phyloP scores from a whole-genome alignment of 2,888 invertebrate genomes.

The Drosophila austrosaltans region DNA sequence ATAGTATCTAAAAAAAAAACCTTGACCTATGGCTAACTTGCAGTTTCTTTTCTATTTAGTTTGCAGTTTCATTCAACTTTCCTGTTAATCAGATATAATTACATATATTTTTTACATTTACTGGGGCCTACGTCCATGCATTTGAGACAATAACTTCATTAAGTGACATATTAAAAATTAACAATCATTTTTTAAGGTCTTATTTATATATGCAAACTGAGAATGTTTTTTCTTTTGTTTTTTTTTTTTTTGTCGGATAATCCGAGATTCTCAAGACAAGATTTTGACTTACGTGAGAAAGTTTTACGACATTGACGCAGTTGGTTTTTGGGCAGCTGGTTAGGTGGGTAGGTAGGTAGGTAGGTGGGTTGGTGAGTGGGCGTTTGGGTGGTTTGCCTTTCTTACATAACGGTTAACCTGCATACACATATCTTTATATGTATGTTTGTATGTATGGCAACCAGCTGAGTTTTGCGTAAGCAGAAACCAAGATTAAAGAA shows the following conservation, averaged over 20 bases:
- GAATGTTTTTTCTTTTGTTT: background rate
- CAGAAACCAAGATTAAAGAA: conserved; percentile 28
- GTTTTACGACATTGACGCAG: conserved; percentile 71
- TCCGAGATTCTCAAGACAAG: conserved; percentile 31
- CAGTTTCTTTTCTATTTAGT: too few relatives aligned
- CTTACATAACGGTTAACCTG: conserved; percentile 51
- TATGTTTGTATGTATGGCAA: conserved; percentile 35
- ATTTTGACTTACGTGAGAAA: conserved; percentile 76
- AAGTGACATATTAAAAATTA: conserved; percentile 47
- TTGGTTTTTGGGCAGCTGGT: conserved; percentile 27
- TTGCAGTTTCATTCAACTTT: too few relatives aligned
- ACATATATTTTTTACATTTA: background rate
- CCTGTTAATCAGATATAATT: too few relatives aligned
- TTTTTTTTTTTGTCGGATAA: conserved; percentile 19
- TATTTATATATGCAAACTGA: conserved; percentile 32
- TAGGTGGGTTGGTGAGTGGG: background rate
- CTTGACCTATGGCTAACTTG: background rate
- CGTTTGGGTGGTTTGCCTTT: background rate
- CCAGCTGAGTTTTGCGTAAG: conserved; percentile 57
- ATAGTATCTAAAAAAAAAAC: too few relatives aligned
- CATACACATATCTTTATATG: conserved; percentile 45
- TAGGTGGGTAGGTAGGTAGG: conserved; percentile 9
- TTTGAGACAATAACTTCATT: conserved; percentile 56
- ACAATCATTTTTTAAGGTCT: conserved; percentile 45
- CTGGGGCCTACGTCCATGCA: background rate